Conservation (phyloP, 2,113 vertebrate genomes). For the Sclerurus mexicanus region DNA sequence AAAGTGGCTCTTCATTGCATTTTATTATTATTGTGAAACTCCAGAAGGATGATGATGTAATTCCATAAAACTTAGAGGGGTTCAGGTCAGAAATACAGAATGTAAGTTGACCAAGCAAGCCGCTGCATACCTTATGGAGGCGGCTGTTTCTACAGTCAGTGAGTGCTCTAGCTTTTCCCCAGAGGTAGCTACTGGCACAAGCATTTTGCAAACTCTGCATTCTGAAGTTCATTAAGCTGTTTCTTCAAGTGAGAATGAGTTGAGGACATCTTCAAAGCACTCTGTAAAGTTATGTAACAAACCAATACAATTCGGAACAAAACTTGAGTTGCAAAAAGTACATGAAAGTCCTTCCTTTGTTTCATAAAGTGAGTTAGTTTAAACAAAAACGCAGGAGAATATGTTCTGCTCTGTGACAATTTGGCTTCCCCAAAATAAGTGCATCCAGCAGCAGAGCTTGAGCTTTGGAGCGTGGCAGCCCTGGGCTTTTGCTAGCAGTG, state of each 20-base stretch:
- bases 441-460: neutral
- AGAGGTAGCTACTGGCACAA: neutral
- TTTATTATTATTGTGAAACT: conserved; percentile 19
- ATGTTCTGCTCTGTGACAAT: neutral
- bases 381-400: neutral
- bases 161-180: neutral
- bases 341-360: neutral
- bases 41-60: neutral
- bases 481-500: neutral
- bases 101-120: neutral
- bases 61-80: neutral
- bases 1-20: neutral
- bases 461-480: neutral
- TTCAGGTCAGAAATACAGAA: neutral
- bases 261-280: neutral
- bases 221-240: neutral
- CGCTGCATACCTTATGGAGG: neutral
- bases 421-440: neutral
- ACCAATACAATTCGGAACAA: neutral
- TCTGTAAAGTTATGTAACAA: neutral
- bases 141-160: neutral
- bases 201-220: neutral
- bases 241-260: neutral
- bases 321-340: neutral
- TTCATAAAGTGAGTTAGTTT: neutral